Percentiles rank a stretch among this genome's conserved stretches.
Conservation (phyloP, 2,888 invertebrate genomes). For the Abrostola triplasia region DNA sequence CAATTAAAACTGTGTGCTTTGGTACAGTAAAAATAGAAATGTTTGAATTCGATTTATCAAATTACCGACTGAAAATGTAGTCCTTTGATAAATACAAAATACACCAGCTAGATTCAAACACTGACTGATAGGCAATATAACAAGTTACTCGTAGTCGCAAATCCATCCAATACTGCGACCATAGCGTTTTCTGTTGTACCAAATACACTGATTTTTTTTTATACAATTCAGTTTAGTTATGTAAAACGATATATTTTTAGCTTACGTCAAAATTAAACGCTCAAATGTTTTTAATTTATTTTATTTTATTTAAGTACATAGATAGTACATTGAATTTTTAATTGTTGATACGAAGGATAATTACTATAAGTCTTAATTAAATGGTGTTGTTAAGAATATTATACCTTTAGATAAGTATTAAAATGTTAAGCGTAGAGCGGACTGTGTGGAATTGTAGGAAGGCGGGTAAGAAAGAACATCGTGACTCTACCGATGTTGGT, state of each 20-base stretch:
- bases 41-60: not conserved
- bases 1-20: constrained; percentile 12
- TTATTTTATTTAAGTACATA: constrained; percentile 29
- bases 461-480: not conserved
- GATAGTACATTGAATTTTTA: constrained; percentile 44
- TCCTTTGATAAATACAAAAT: too few species aligned
- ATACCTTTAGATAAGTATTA: constrained; percentile 56
- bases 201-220: constrained; percentile 4
- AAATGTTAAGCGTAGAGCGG: constrained; percentile 47
- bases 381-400: constrained; percentile 36
- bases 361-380: constrained; percentile 43
- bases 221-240: not conserved
- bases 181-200: not conserved
- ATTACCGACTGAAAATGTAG: too few species aligned
- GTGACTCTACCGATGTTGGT: too few species aligned
- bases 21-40: not conserved
- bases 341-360: constrained; percentile 53
- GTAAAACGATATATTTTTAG: constrained; percentile 3
- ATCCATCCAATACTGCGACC: too few species aligned
- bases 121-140: too few species aligned
- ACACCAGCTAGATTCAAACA: too few species aligned
- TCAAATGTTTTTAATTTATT: constrained; percentile 38
- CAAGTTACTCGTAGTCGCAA: too few species aligned
- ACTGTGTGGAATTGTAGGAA: constrained; percentile 32
- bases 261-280: constrained; percentile 33